Evolutionary conservation across 2,888 invertebrate species (phyloP).

Genomic region (Pandemis corylana): DNA sequence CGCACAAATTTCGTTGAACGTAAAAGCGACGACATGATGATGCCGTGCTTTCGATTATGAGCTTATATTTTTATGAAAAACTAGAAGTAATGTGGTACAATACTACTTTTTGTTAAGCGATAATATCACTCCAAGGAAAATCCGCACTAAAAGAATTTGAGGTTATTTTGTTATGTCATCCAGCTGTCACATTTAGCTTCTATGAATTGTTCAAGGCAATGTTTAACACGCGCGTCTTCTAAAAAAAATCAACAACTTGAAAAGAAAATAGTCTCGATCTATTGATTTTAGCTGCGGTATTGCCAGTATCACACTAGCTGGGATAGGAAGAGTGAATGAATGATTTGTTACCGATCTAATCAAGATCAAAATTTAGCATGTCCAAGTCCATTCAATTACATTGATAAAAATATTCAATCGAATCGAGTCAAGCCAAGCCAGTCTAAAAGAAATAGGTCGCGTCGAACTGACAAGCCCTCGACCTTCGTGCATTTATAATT

Average conservation of each 20-base stretch:
- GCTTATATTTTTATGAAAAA: slow-evolving; percentile 28
- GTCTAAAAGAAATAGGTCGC: slow-evolving; percentile 24
- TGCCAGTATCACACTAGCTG: slow-evolving; percentile 2
- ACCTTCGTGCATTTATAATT: slow-evolving; percentile 18
- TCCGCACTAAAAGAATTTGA: slow-evolving; percentile 51
- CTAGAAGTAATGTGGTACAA: slow-evolving; percentile 1
- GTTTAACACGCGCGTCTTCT: background rate
- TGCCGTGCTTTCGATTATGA: slow-evolving; percentile 43
- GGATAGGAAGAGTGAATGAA: slow-evolving; percentile 30
- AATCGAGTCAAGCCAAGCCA: slow-evolving; percentile 21
- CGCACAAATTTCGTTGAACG: slow-evolving; percentile 91
- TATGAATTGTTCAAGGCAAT: slow-evolving; percentile 8
- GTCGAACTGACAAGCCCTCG: slow-evolving; percentile 19
- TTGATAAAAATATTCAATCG: slow-evolving; percentile 10
- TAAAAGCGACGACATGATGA: slow-evolving; percentile 86
- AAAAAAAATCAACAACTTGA: background rate
- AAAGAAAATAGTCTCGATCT: background rate
- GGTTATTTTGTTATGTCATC: slow-evolving; percentile 74
- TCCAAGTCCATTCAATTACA: slow-evolving; percentile 12
- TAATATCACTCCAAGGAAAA: slow-evolving; percentile 6
- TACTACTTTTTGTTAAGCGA: background rate
- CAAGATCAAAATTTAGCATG: background rate
- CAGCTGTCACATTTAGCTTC: slow-evolving; percentile 35
- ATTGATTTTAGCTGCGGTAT: slow-evolving; percentile 6
- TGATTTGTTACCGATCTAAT: background rate